A percentile compares a stretch with the other conserved stretches of the same genome.
Evolutionary conservation across 2,888 invertebrate species (phyloP).

Genomic region (Tillus elongatus): DNA sequence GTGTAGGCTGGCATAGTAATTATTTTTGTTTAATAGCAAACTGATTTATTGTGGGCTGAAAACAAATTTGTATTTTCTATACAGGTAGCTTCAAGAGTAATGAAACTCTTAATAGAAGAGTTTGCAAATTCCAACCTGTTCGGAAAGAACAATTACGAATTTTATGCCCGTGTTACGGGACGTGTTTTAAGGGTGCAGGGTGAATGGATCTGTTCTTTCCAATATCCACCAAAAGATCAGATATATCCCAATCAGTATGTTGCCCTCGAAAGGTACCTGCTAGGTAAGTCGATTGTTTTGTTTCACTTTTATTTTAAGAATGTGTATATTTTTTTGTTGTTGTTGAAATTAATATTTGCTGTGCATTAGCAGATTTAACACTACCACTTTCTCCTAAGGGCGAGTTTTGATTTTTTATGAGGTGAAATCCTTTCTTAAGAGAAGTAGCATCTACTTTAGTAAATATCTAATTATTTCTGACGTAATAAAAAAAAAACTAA

Average conservation of each 20-base stretch:
- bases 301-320: not conserved
- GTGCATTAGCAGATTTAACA: too few relatives aligned
- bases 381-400: too few relatives aligned
- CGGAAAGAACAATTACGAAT: conserved; percentile 89
- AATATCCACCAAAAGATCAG: conserved; percentile 68
- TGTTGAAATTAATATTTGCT: too few relatives aligned
- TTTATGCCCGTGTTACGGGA: conserved; percentile 89
- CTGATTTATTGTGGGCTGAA: too few relatives aligned
- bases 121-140: conserved; percentile 94
- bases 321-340: conserved; percentile 1
- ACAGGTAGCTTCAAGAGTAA: conserved; percentile 92
- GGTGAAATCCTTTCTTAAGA: too few relatives aligned
- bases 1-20: too few relatives aligned
- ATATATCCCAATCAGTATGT: conserved; percentile 55
- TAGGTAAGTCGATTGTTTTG: conserved; percentile 31
- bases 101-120: conserved; percentile 95
- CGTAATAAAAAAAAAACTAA: too few relatives aligned
- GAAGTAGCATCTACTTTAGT: too few relatives aligned
- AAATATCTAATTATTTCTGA: too few relatives aligned
- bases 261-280: conserved; percentile 38
- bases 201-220: conserved; percentile 92
- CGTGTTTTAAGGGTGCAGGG: conserved; percentile 86
- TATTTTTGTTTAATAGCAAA: too few relatives aligned
- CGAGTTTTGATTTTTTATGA: too few relatives aligned
- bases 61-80: too few relatives aligned